Conservation (phyloP, 2,797 vertebrate species). For the Micropoecilia bifurca region DNA sequence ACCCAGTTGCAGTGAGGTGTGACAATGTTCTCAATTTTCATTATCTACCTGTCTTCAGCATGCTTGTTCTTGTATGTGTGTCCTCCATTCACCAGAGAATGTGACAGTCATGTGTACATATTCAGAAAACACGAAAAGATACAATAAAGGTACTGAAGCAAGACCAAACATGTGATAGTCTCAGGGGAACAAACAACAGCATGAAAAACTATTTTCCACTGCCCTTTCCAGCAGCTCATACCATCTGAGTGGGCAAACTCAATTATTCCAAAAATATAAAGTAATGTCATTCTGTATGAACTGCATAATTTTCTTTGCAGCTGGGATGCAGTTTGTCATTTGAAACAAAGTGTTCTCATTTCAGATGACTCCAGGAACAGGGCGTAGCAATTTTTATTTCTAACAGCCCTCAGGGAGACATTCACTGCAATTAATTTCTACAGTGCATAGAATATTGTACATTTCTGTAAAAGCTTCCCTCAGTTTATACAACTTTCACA, state of each 20-base stretch:
- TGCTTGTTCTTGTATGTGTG: neutral
- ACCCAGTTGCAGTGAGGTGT: neutral
- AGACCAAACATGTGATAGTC: neutral
- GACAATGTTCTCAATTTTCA: neutral
- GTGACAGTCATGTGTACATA: neutral
- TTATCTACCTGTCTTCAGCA: neutral
- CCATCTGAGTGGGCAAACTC: neutral
- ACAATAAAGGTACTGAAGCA: neutral
- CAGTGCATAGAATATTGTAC: neutral
- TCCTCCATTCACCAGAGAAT: neutral
- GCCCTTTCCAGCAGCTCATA: neutral
- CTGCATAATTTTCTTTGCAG: neutral
- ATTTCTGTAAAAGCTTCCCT: neutral
- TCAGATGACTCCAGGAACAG: neutral
- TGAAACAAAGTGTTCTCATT: neutral
- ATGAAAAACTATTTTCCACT: neutral
- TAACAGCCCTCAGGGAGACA: neutral
- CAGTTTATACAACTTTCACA: neutral
- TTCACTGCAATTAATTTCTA: slow-evolving; percentile 3
- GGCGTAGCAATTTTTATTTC: slow-evolving; percentile 6
- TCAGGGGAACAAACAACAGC: neutral
- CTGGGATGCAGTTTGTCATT: neutral
- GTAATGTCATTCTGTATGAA: neutral
- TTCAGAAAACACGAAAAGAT: neutral
- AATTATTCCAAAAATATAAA: neutral